phyloP scores from a whole-genome alignment of 2,888 invertebrate genomes.

The Encarsia formosa region DNA sequence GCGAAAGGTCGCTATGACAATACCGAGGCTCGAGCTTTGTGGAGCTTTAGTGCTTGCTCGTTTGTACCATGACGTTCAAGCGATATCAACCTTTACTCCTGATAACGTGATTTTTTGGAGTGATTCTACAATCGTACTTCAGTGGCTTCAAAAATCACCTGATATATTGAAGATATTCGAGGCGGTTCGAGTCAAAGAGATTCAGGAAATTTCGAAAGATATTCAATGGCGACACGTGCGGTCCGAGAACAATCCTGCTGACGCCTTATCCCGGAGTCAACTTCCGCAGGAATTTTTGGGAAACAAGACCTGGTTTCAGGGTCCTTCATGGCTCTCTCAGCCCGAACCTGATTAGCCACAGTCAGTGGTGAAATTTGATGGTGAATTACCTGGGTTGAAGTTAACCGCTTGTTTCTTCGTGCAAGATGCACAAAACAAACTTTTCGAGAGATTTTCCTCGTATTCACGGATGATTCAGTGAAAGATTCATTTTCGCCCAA shows the following conservation, averaged over 20 bases:
- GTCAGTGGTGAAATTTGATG: no score
- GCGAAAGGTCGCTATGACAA: no score
- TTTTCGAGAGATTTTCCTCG: no score
- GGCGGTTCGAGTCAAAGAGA: neutral
- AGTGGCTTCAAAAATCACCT: neutral
- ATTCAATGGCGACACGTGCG: constrained; percentile 1
- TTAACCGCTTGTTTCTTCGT: no score
- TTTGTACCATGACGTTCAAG: neutral
- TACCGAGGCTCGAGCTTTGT: constrained; percentile 3
- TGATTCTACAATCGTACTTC: neutral
- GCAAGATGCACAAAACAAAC: no score
- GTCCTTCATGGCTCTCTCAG: constrained; percentile 19
- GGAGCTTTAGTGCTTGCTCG: neutral
- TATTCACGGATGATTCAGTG: no score
- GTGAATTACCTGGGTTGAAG: no score
- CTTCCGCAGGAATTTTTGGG: neutral
- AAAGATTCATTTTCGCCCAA: no score
- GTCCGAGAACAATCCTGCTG: neutral
- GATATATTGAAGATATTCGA: neutral
- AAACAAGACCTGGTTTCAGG: constrained; percentile 23
- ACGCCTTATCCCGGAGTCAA: neutral
- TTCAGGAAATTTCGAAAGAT: neutral
- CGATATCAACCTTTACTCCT: neutral
- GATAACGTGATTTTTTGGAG: neutral
- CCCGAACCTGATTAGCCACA: neutral